phyloP scores from a whole-genome alignment of 1,140 invertebrate genomes.

The Olivierus martensii region DNA sequence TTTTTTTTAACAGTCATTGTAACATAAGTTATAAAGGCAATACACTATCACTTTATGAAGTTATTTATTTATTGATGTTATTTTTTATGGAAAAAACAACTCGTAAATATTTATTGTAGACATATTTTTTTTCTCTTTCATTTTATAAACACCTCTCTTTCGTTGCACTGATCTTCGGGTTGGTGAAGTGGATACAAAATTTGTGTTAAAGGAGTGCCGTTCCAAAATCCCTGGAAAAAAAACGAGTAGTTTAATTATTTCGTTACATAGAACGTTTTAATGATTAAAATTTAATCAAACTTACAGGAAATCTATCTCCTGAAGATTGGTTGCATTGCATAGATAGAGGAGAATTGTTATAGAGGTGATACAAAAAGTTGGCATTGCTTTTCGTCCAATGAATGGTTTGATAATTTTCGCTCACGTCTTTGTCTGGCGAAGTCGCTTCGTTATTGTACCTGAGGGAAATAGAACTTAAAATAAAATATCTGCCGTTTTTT shows the following conservation, averaged over 20 bases:
- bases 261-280: no score
- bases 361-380: constrained; percentile 56
- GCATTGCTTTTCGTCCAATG: constrained; percentile 66
- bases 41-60: no score
- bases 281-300: constrained; percentile 3
- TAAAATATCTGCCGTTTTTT: neutral
- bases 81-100: no score
- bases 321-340: constrained; percentile 92
- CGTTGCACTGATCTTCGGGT: neutral
- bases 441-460: constrained; percentile 26
- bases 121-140: no score
- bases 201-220: constrained; percentile 18
- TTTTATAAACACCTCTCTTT: no score
- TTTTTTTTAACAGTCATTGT: no score
- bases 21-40: no score
- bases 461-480: constrained; percentile 2
- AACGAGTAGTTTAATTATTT: constrained; percentile 1
- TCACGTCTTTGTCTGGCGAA: constrained; percentile 18
- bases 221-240: constrained; percentile 20
- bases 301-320: constrained; percentile 62
- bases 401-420: constrained; percentile 56
- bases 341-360: constrained; percentile 69
- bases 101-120: no score
- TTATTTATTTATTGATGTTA: no score
- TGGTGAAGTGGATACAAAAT: constrained; percentile 7